Evolutionary conservation across 2,797 vertebrate species (phyloP), one percentile per base, ranked within the genome.

Genomic region (Columba guinea): DNA sequence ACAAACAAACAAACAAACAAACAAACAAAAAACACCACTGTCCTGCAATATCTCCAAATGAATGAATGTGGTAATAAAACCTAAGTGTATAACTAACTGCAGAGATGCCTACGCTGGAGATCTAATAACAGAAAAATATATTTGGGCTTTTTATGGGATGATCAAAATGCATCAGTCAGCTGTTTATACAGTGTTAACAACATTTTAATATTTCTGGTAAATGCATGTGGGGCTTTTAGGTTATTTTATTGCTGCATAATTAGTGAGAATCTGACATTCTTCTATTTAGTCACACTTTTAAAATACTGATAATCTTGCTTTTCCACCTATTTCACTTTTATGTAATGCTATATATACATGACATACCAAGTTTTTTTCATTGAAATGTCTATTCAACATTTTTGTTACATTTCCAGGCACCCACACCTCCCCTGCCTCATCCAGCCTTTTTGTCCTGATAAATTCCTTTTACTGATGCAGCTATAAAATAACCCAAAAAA

Each of bases 171-270:
- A n/a, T 27, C 44, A 35, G 6, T 55, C 9, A 6, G 10, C 8
- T 63, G 19, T 68, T 76, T 55, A 73, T 67, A 60, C 7, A 59
- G 4, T 8, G 5, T 55, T 82, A 87, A 89, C 24, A 73, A 7
- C 41, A 37, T 67, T 26, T 55, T 74, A 80, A 2, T 10, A 52
- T 89, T 90, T 85, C 26, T 85, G 13, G n/a, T 74, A 70, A 80
- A 58, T 63, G 3, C 3, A 46, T n/a, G 10, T 34, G 21, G 9
- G 3, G 2, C 0, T 2, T 37, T 79, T 28, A 60, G 3, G 4
- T 71, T 58, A 27, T 79, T 82, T 73, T 84, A 46, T 65, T 89
- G 27, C 28, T 34, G 13, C 11, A 30, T 21, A 12, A 78, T 68
- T 60, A 81, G 27, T 51, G 10, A 60, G n/a, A 80, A 62, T 58